Conservation (phyloP, 2,797 vertebrate species). For the Gobionotothen gibberifrons region DNA sequence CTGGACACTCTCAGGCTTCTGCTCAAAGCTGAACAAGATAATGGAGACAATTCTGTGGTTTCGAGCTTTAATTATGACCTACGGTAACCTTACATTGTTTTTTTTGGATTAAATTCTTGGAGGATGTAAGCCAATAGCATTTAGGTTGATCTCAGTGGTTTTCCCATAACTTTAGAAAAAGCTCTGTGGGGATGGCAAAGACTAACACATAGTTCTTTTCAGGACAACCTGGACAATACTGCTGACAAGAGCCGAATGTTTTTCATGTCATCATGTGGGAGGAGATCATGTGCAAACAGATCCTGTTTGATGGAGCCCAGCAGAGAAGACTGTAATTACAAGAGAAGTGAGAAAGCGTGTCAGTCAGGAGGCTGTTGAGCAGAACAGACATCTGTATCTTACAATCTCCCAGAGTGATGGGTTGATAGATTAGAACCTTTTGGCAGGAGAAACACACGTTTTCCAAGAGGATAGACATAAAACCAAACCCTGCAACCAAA, state of each 20-base stretch:
- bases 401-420: conserved; percentile 10
- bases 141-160: conserved; percentile 77
- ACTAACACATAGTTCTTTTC: conserved; percentile 71
- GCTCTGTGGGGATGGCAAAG: conserved; percentile 50
- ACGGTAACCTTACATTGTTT: conserved; percentile 81
- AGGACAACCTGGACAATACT: conserved; percentile 72
- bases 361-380: conserved; percentile 43
- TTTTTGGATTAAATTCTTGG: conserved; percentile 66
- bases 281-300: conserved; percentile 75
- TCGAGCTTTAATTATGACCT: conserved; percentile 73
- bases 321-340: conserved; percentile 71
- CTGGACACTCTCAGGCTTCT: conserved; percentile 63
- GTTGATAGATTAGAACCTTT: conserved; percentile 2
- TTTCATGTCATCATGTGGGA: conserved; percentile 75
- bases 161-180: conserved; percentile 71
- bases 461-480: background rate
- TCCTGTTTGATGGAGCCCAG: conserved; percentile 71
- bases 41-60: conserved; percentile 68
- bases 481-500: background rate
- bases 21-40: conserved; percentile 69
- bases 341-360: conserved; percentile 62
- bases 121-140: conserved; percentile 78
- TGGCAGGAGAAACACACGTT: background rate
- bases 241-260: conserved; percentile 64
- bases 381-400: conserved; percentile 48